Base-by-base conservation (phyloP, 2,888 invertebrate species). In the Eupithecia dodoneata region DNA sequence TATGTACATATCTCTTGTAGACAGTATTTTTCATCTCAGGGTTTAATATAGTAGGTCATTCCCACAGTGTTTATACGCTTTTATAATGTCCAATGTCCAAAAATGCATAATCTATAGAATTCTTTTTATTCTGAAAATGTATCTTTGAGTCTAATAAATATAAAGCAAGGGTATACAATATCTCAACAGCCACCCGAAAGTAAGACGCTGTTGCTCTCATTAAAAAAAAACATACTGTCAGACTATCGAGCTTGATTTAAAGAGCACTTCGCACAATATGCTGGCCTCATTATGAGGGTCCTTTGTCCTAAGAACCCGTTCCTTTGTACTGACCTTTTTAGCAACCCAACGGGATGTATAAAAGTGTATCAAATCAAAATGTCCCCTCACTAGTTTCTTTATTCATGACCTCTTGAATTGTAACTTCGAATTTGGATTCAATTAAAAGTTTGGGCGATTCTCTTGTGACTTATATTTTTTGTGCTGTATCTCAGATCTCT, bases 261-360 rank as follows among this genome's bases (percentile, higher is more conserved):
- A 94, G 94, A 91, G 93, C 89, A 86, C 94, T 94, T 91, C 86
- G 87, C 87, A 91, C 94, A 94, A 94, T 94, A 92, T 93, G 92
- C 92, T 91, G 91, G 94, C 90, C 92, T 94, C 93, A 95, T 94
- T 94, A 94, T 94, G 89, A 92, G 94, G 94, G 94, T 79, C 88
- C 93, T 94, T 94, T 95, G 94, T 95, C 94, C 94, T 94, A 89
- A 93, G 89, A 93, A 94, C 95, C 92, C 92, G 95, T 95, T 93
- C 92, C 88, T 92, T 93, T 91, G 87, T 89, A 87, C 85, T 85
- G 85, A 85, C 87, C 86, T 87, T 89, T 90, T 91, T 89, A 85
- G 89, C 87, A 87, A 89, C 88, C 91, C 91, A 92, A 93, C 88
- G 90, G 91, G 90, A 90, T 89, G 85, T 85, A 90, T 91, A 92